Percentiles rank a stretch among this genome's conserved stretches.
Conservation (phyloP, 2,888 invertebrate species). For the Drosophila suboccidentalis region DNA sequence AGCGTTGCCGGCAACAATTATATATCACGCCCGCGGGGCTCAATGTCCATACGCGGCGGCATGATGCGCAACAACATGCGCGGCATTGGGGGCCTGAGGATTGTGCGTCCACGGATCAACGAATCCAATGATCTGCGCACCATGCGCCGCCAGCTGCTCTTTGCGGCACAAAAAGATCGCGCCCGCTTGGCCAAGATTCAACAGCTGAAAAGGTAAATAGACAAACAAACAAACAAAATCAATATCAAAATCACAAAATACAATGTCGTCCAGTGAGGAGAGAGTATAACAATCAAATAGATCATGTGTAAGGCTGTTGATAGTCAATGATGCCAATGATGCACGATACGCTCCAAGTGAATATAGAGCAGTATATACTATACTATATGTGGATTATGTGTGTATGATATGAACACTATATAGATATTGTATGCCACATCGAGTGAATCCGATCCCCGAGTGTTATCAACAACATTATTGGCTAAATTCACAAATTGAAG, state of each 20-base stretch:
- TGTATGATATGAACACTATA: slow-evolving; percentile 35
- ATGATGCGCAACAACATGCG: slow-evolving; percentile 78
- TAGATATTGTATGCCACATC: slow-evolving; percentile 29
- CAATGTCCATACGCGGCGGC: slow-evolving; percentile 79
- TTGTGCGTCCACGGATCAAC: slow-evolving; percentile 75
- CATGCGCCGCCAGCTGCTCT: slow-evolving; percentile 84
- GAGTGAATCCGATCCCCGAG: slow-evolving; percentile 3
- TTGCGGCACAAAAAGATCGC: slow-evolving; percentile 85
- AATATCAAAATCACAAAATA: slow-evolving; percentile 12
- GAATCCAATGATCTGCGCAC: slow-evolving; percentile 84
- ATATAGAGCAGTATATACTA: slow-evolving; percentile 24
- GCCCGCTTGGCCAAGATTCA: slow-evolving; percentile 85
- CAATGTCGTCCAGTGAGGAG: neutral
- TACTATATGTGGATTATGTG: slow-evolving; percentile 12
- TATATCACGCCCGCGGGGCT: slow-evolving; percentile 82
- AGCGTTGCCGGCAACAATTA: slow-evolving; percentile 82
- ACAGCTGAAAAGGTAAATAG: slow-evolving; percentile 85
- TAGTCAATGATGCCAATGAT: slow-evolving; percentile 31
- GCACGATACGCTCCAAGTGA: slow-evolving; percentile 16
- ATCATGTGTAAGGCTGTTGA: slow-evolving; percentile 21
- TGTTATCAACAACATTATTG: slow-evolving; percentile 44
- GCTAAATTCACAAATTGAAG: slow-evolving; percentile 46
- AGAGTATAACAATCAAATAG: slow-evolving; percentile 7
- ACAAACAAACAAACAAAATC: slow-evolving; percentile 50
- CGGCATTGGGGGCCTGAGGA: slow-evolving; percentile 79